These are phyloP conservation scores for Crotophaga sulcirostris DNA, from an alignment of 2,113 vertebrate species.

Conservation along the genomic window DNA sequence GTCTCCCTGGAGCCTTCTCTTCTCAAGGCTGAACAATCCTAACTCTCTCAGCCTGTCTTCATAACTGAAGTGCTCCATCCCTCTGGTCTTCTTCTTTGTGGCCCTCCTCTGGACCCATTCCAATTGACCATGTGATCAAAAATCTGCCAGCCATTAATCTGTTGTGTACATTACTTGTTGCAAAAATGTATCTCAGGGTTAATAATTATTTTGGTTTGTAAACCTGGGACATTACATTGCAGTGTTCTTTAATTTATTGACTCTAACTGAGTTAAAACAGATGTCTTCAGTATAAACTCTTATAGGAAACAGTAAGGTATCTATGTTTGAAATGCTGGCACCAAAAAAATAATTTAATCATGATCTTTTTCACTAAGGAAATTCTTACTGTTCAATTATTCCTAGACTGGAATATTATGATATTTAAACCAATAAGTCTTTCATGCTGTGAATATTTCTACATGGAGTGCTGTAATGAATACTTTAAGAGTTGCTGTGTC, in stretches of 20 bases:
- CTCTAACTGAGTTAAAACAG: neutral
- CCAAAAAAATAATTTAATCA: neutral
- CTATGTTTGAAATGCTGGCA: neutral
- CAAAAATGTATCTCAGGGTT: neutral
- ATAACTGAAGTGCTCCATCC: too few species aligned
- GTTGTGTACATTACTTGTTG: neutral
- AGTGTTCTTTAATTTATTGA: neutral
- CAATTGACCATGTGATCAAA: neutral
- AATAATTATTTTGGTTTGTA: neutral
- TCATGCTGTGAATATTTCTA: neutral
- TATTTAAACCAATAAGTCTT: neutral
- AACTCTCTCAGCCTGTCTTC: too few species aligned
- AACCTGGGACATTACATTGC: neutral
- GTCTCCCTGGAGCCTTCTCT: too few species aligned
- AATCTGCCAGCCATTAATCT: neutral
- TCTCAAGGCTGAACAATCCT: too few species aligned
- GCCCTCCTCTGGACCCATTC: too few species aligned
- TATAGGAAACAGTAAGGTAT: neutral
- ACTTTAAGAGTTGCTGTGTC: fast-evolving
- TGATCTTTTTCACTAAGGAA: neutral
- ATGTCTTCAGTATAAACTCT: neutral
- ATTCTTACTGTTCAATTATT: neutral
- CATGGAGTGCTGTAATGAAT: neutral
- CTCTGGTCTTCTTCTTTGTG: too few species aligned
- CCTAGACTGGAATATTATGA: neutral